Percentiles rank a stretch among this genome's conserved stretches.
Conservation (phyloP, 1,140 invertebrate species). For the Aphelinus certus region DNA sequence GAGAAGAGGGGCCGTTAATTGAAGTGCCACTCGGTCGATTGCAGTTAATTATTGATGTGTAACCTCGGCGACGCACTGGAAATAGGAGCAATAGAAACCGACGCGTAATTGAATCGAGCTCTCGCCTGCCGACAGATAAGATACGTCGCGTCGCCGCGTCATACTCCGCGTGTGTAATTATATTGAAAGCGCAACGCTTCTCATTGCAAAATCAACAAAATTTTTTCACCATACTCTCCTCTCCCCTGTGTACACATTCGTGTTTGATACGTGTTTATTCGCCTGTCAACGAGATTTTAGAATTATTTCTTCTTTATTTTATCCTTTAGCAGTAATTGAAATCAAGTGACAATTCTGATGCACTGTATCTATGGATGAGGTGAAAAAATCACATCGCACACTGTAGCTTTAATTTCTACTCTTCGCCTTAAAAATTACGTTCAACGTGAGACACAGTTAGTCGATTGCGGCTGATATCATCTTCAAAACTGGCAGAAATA, state of each 20-base stretch:
- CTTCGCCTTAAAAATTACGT: too few relatives aligned
- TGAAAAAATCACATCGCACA: too few relatives aligned
- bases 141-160: not conserved
- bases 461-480: too few relatives aligned
- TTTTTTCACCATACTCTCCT: not conserved
- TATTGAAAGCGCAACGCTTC: not conserved
- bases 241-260: not conserved
- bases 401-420: too few relatives aligned
- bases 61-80: conserved; percentile 24
- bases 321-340: too few relatives aligned
- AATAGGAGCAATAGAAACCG: conserved; percentile 28
- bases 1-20: conserved; percentile 28
- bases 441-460: too few relatives aligned
- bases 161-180: not conserved
- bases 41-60: conserved; percentile 41
- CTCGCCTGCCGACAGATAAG: conserved; percentile 18
- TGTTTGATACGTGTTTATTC: too few relatives aligned
- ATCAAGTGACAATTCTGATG: too few relatives aligned
- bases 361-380: too few relatives aligned
- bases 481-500: too few relatives aligned
- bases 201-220: conserved; percentile 14
- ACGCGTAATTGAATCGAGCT: conserved; percentile 31
- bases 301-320: too few relatives aligned
- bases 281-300: too few relatives aligned
- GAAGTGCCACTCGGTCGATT: conserved; percentile 38